Percentiles rank a stretch among this genome's conserved stretches.
Conservation (phyloP, 2,888 invertebrate genomes). For the Latheticus oryzae region DNA sequence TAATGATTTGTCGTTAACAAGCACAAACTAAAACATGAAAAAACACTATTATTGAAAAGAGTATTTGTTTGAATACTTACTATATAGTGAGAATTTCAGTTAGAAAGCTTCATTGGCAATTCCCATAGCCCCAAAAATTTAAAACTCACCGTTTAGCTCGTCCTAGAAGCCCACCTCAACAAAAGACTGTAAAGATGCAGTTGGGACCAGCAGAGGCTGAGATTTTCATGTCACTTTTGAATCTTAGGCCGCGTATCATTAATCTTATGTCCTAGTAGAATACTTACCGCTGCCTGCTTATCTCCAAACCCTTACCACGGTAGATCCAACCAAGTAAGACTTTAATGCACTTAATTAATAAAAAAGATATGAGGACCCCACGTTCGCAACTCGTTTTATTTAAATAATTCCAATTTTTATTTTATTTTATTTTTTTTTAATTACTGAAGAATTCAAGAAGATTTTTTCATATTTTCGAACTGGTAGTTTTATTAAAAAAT, state of each 20-base stretch:
- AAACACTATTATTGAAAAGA: no score
- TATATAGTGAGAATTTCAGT: no score
- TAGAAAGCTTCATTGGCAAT: no score
- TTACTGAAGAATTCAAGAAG: background rate
- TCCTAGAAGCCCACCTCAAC: constrained; percentile 55
- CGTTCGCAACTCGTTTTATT: constrained; percentile 7
- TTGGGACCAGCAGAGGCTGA: constrained; percentile 64
- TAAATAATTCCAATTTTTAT: background rate
- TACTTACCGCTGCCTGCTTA: constrained; percentile 57
- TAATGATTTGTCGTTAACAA: constrained; percentile 1
- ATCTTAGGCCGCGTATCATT: constrained; percentile 66
- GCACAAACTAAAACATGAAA: no score
- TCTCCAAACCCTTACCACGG: constrained; percentile 55
- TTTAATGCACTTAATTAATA: constrained; percentile 62
- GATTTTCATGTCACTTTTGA: constrained; percentile 68
- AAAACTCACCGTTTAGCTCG: constrained; percentile 12
- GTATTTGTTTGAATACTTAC: no score
- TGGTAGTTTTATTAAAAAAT: background rate
- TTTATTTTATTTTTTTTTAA: background rate
- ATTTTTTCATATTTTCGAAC: constrained; percentile 4
- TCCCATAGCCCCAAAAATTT: background rate
- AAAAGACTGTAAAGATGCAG: constrained; percentile 62
- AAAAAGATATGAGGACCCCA: constrained; percentile 49
- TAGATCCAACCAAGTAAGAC: constrained; percentile 56
- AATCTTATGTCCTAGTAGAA: constrained; percentile 62